These are phyloP conservation scores for Leptinotarsa undecemlineata DNA, from an alignment of 1,140 invertebrate species.

Conservation along the genomic window DNA sequence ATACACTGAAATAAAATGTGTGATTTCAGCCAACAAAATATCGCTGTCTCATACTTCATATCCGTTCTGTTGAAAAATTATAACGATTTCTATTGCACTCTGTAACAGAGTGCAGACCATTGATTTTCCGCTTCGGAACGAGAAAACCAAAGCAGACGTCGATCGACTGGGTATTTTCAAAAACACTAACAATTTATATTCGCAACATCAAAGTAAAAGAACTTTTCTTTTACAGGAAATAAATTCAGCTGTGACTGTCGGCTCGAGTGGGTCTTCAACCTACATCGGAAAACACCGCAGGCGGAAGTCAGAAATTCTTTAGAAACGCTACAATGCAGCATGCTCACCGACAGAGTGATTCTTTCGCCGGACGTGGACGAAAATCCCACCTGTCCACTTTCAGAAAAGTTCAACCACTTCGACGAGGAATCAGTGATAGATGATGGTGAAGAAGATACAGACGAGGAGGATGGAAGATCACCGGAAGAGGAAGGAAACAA, in stretches of 20 bases:
- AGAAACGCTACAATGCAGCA: constrained; percentile 19
- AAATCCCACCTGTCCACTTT: constrained; percentile 3
- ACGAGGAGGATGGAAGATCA: neutral
- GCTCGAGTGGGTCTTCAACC: constrained; percentile 12
- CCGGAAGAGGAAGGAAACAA: neutral
- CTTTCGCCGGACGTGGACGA: constrained; percentile 11
- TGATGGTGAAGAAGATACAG: neutral
- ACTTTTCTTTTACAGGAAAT: constrained; percentile 23
- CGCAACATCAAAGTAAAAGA: neutral
- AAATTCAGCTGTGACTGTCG: constrained; percentile 23
- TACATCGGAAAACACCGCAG: constrained; percentile 17
- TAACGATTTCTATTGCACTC: no score
- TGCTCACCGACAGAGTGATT: neutral
- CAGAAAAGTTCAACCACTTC: neutral
- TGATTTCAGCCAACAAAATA: no score
- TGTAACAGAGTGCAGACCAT: neutral
- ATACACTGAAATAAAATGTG: no score
- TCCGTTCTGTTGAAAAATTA: no score
- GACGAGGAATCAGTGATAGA: neutral
- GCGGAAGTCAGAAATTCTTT: constrained; percentile 5
- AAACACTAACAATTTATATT: neutral
- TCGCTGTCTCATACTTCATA: no score
- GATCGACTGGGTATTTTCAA: no score
- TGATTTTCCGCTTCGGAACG: neutral
- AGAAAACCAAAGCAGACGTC: no score